Percentiles rank a stretch among this genome's conserved stretches.
Evolutionary conservation across 2,888 invertebrate species (phyloP).

Genomic region (Notodonta dromedarius): DNA sequence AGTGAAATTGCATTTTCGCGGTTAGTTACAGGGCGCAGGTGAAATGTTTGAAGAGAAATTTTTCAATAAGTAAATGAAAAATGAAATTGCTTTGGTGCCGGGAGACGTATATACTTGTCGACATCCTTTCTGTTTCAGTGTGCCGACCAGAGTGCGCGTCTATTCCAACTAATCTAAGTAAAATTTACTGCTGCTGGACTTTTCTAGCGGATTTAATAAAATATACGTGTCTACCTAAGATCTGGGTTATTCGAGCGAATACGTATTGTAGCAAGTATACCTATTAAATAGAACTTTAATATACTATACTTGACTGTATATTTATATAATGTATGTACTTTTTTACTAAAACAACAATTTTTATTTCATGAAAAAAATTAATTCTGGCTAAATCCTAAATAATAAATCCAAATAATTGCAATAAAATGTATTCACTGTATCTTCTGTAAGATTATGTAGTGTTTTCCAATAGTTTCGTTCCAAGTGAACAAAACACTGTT

Average conservation of each 20-base stretch:
- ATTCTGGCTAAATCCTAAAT: too few relatives aligned
- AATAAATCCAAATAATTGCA: too few relatives aligned
- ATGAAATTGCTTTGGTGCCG: constrained; percentile 60
- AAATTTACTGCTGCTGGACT: neutral
- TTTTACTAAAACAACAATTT: too few relatives aligned
- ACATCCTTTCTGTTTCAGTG: constrained; percentile 30
- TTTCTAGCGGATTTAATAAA: neutral
- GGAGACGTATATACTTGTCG: constrained; percentile 35
- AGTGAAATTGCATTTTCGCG: constrained; percentile 65
- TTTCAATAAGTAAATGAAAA: constrained; percentile 70
- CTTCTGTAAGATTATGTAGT: too few relatives aligned
- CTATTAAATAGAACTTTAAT: too few relatives aligned
- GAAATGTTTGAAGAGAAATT: constrained; percentile 60
- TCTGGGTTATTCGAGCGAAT: neutral
- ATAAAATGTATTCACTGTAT: too few relatives aligned
- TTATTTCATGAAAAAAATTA: too few relatives aligned
- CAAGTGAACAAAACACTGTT: neutral
- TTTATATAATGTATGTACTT: too few relatives aligned
- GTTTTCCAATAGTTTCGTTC: too few relatives aligned
- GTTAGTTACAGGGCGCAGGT: constrained; percentile 63
- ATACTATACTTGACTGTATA: too few relatives aligned
- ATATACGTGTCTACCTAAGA: neutral
- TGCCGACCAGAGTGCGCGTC: neutral
- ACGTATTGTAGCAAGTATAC: neutral
- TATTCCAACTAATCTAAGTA: constrained; percentile 3